phyloP scores from a whole-genome alignment of 1,140 invertebrate species.

The Diorhabda carinulata region DNA sequence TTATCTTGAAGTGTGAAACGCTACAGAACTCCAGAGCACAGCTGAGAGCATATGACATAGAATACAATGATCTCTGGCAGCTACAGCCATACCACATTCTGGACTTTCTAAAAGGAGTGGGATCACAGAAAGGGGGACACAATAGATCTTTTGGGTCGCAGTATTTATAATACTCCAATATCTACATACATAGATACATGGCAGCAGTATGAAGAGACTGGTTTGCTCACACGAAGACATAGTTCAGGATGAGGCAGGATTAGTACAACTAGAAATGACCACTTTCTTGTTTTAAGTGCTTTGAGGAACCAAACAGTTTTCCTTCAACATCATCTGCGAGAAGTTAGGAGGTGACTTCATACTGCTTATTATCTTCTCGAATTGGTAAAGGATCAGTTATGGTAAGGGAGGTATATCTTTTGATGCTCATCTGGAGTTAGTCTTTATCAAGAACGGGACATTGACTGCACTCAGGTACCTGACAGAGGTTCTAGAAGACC shows the following conservation, averaged over 20 bases:
- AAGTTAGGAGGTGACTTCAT: neutral
- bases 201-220: neutral
- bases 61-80: neutral
- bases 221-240: neutral
- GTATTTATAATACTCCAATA: neutral
- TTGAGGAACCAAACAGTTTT: no score
- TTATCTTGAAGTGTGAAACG: neutral
- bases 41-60: neutral
- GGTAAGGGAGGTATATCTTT: neutral
- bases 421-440: neutral
- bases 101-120: no score
- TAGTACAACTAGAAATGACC: neutral
- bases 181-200: neutral
- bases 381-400: neutral
- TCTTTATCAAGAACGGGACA: neutral
- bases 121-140: no score
- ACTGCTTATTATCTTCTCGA: neutral
- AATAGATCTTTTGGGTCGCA: neutral
- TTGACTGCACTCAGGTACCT: neutral
- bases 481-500: neutral
- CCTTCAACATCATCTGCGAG: no score
- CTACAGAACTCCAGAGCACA: neutral
- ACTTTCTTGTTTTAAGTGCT: no score
- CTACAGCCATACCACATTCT: neutral
- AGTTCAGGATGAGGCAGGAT: neutral